A percentile compares a stretch with the other conserved stretches of the same genome.
Conservation (phyloP, 2,113 vertebrate genomes). For the Sorex araneus region DNA sequence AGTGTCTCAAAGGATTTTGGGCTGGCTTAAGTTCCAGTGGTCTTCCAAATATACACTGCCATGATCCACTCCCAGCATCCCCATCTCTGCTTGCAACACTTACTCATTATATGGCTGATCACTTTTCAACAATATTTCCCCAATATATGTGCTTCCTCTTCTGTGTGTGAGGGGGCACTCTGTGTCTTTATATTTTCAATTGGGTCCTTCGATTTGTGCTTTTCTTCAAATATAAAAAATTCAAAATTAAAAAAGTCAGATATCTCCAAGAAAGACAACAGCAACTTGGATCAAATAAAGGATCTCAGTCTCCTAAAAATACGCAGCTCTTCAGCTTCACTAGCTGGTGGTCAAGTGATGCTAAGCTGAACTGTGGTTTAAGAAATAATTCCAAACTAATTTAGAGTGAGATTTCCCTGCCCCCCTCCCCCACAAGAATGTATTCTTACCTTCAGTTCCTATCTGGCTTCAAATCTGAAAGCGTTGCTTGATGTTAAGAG, state of each 20-base stretch:
- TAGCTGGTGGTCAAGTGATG: not conserved
- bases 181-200: not conserved
- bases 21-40: too few relatives aligned
- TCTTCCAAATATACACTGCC: too few relatives aligned
- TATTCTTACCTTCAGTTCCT: not conserved
- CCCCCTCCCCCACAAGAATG: not conserved
- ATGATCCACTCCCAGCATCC: too few relatives aligned
- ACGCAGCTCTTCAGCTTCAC: not conserved
- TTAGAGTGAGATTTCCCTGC: not conserved
- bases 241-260: not conserved
- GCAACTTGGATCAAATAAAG: not conserved
- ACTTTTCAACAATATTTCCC: not conserved
- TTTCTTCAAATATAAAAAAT: conserved; percentile 15
- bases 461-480: conserved; percentile 3
- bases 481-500: conserved; percentile 1
- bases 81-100: too few relatives aligned
- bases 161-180: not conserved
- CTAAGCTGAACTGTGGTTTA: not conserved
- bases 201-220: not conserved
- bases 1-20: too few relatives aligned
- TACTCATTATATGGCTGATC: not conserved
- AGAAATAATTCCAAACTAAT: conserved; percentile 24
- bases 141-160: not conserved
- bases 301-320: not conserved
- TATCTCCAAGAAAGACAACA: not conserved